phyloP scores from a whole-genome alignment of 2,888 invertebrate genomes.

The Tipula vernalis region DNA sequence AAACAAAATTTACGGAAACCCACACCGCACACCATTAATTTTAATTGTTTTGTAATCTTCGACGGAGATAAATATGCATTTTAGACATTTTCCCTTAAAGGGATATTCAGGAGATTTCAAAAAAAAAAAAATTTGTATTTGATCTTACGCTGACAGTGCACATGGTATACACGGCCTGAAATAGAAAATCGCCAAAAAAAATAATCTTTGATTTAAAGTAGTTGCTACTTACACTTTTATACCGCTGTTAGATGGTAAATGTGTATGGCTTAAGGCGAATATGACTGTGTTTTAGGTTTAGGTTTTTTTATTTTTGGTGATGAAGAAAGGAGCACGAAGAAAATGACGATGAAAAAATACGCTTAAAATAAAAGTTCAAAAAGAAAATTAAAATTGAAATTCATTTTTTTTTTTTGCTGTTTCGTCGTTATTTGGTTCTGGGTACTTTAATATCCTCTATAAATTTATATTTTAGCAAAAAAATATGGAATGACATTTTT shows the following conservation, averaged over 20 bases:
- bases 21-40: background rate
- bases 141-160: background rate
- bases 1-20: background rate
- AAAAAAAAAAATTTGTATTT: background rate
- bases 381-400: conserved; percentile 4
- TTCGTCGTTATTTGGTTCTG: background rate
- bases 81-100: background rate
- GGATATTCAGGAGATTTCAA: background rate
- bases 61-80: background rate
- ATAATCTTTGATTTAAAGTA: background rate
- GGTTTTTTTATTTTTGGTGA: background rate
- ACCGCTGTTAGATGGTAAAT: background rate
- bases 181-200: background rate
- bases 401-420: background rate
- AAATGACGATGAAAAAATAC: background rate
- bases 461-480: background rate
- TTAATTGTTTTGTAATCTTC: background rate
- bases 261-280: background rate
- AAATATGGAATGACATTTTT: background rate
- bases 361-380: background rate
- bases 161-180: background rate
- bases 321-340: background rate
- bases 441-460: background rate
- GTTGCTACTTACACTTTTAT: background rate
- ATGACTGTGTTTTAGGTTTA: background rate